Conservation (phyloP, 2,797 vertebrate species). For the Rhabdomys pumilio region DNA sequence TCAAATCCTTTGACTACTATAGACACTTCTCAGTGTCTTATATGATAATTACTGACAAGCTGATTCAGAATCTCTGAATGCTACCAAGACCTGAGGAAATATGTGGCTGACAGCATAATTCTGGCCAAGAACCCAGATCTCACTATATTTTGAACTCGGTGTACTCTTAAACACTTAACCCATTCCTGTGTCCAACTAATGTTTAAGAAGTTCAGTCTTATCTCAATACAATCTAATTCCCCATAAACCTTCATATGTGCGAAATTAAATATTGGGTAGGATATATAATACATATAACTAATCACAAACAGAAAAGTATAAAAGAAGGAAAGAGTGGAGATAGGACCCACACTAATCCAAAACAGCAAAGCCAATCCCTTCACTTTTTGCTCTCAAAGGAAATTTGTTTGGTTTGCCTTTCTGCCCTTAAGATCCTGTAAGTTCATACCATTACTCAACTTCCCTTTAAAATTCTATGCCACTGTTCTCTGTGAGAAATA, state of each 20-base stretch:
- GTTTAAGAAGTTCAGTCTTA: neutral
- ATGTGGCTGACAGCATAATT: too few species aligned
- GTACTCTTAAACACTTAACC: neutral
- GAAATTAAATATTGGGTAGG: neutral
- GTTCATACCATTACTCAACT: too few species aligned
- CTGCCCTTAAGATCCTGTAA: fast-evolving
- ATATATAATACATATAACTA: neutral
- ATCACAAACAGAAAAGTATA: neutral
- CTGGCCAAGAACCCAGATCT: neutral
- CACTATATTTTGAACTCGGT: neutral
- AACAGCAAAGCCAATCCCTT: neutral
- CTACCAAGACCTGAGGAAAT: neutral
- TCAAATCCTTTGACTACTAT: neutral
- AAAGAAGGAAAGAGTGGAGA: neutral
- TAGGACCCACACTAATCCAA: neutral
- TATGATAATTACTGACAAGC: neutral
- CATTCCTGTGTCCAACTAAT: neutral
- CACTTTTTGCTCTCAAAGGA: neutral
- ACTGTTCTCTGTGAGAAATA: neutral
- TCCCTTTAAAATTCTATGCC: neutral
- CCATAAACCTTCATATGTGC: neutral
- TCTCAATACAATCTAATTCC: neutral
- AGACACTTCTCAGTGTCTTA: neutral
- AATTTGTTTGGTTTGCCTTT: neutral
- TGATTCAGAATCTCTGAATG: neutral